Base-by-base conservation (phyloP, 1,140 invertebrate genomes). In the Nasonia vitripennis region DNA sequence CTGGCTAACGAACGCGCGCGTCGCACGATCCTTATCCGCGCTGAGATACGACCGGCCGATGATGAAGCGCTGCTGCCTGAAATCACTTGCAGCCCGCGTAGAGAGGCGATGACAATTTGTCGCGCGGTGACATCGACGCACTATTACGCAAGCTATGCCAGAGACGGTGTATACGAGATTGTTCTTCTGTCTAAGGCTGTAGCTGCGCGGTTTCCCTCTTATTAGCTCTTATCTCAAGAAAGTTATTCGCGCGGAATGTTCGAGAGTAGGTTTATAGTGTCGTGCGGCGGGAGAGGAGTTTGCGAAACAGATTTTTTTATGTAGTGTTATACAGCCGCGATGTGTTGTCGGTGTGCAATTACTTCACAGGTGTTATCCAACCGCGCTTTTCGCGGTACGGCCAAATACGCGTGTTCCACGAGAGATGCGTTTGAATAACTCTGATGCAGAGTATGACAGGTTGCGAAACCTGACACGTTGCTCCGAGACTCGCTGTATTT, bases 221-320 rank as follows among this genome's bases (percentile, higher is more conserved):
- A 27, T 34, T 62, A 27, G 27, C 20, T 20, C 17, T 34, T 78
- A 62, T 78, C 55, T 41, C 31, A 20, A 78, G 77, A 78, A 78
- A 62, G 27, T 27, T 27, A 27, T 78, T 78, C 9, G 14, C 55
- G 23, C 31, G 4, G 20, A 77, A 77, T 10, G n/a, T 45, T 45
- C 41, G 41, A 7, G 20, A 51, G 10, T 23, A 51, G 31, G 27
- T 12, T 17, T n/a, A 78, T 27, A 78, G 48, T 3, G 31, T 62
- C 14, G 10, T 27, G 20, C 5, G 62, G 20, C 5, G 62, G 55
- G 62, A 79, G 17, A 31, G 6, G 10, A 37, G 1, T 67, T 79
- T 79, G 37, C 78, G n/a, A 67, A 79, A 79, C 55, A 0, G 23
- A 79, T 79, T 31, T 34, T 34, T 79, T 79, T 79, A 79, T 34